These are phyloP conservation scores for Oriolus oriolus DNA, from an alignment of 2,113 vertebrate genomes.

Conservation along the genomic window DNA sequence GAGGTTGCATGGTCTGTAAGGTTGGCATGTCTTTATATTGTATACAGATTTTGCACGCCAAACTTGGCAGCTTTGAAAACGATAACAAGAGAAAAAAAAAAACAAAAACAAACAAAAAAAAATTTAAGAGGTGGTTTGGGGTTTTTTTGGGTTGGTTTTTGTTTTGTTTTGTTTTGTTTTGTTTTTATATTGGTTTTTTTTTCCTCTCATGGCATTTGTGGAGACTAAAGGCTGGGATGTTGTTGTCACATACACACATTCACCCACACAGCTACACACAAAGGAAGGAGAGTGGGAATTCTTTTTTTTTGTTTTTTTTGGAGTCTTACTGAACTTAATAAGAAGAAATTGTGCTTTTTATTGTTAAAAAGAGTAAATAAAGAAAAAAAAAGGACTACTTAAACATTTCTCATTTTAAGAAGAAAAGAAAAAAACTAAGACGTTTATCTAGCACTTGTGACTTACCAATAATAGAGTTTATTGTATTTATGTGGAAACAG, in stretches of 20 bases:
- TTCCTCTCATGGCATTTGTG: slow-evolving; percentile 54
- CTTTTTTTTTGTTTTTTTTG: not conserved
- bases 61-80: slow-evolving; percentile 69
- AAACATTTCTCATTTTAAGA: slow-evolving; percentile 80
- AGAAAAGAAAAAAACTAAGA: slow-evolving; percentile 45
- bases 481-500: slow-evolving; percentile 89
- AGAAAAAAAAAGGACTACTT: slow-evolving; percentile 73
- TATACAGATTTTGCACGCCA: slow-evolving; percentile 76
- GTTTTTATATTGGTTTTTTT: not conserved
- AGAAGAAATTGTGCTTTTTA: slow-evolving; percentile 82
- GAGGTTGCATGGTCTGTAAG: slow-evolving; percentile 83
- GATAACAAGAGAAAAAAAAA: not conserved
- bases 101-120: not conserved
- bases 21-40: slow-evolving; percentile 83
- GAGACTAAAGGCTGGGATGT: slow-evolving; percentile 37
- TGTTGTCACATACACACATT: slow-evolving; percentile 46
- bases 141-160: not conserved
- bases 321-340: slow-evolving; percentile 70
- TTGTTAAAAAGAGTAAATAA: slow-evolving; percentile 66
- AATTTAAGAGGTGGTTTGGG: not conserved
- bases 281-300: slow-evolving; percentile 52
- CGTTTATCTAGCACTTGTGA: slow-evolving; percentile 85
- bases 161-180: not conserved
- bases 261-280: not conserved
- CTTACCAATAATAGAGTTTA: slow-evolving; percentile 76